A percentile compares a stretch with the other conserved stretches of the same genome.
Conservation (phyloP, 2,113 vertebrate species). For the Upupa epops region DNA sequence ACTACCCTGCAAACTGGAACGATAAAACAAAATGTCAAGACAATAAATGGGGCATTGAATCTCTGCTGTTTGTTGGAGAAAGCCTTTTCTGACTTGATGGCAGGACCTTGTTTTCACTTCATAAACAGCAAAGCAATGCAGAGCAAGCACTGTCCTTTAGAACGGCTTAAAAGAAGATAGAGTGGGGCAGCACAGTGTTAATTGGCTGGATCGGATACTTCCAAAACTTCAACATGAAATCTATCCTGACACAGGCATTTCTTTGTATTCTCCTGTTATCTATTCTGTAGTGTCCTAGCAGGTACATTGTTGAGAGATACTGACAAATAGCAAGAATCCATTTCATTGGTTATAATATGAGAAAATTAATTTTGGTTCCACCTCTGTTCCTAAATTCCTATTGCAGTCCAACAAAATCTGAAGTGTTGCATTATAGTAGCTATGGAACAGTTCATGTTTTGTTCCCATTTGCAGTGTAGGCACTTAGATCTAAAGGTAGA, state of each 20-base stretch:
- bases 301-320: neutral
- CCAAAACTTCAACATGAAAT: neutral
- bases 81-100: neutral
- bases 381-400: neutral
- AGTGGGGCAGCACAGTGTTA: neutral
- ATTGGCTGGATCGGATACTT: neutral
- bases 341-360: neutral
- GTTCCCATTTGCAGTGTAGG: neutral
- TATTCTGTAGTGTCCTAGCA: neutral
- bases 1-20: neutral
- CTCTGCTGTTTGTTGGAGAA: neutral
- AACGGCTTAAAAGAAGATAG: neutral
- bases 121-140: neutral
- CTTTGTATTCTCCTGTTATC: neutral
- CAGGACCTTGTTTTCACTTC: neutral
- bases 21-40: slow-evolving; percentile 57
- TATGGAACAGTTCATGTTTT: neutral
- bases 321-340: neutral
- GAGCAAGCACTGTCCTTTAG: neutral
- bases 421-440: neutral
- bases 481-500: neutral
- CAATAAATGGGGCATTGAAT: slow-evolving; percentile 25
- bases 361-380: neutral
- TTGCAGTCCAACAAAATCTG: neutral
- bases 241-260: neutral